phyloP scores from a whole-genome alignment of 1,140 invertebrate species.

The Drosophila nannoptera region DNA sequence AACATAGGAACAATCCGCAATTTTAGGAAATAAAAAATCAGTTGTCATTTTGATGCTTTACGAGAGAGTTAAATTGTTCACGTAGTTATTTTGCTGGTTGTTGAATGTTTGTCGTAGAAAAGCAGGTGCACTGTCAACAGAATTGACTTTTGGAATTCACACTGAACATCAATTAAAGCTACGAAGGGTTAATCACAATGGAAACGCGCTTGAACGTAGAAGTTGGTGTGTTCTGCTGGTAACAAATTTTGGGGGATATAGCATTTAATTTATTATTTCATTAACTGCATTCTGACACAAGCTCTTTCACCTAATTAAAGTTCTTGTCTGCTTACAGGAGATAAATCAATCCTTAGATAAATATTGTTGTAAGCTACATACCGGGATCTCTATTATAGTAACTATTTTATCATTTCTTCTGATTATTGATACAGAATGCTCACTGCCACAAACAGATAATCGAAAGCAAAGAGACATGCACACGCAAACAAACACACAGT shows the following conservation, averaged over 20 bases:
- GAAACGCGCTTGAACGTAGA: background rate
- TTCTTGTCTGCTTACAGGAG: background rate
- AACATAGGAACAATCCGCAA: slow-evolving; percentile 84
- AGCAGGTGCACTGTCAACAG: background rate
- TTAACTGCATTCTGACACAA: slow-evolving; percentile 17
- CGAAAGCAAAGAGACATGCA: slow-evolving; percentile 2
- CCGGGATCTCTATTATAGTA: no score
- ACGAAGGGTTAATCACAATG: slow-evolving; percentile 2
- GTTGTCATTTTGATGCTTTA: slow-evolving; percentile 64
- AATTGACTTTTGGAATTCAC: slow-evolving; percentile 8
- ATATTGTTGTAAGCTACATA: no score
- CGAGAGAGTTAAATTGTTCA: slow-evolving; percentile 2
- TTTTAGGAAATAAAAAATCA: slow-evolving; percentile 81
- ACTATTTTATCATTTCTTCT: slow-evolving; percentile 14
- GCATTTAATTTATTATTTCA: slow-evolving; percentile 28
- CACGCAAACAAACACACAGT: background rate
- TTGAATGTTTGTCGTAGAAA: background rate
- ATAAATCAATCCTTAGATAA: no score
- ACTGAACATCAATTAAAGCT: background rate
- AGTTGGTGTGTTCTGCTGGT: slow-evolving; percentile 19
- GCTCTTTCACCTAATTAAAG: background rate
- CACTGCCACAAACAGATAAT: slow-evolving; percentile 15
- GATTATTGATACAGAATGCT: slow-evolving; percentile 8
- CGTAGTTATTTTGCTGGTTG: slow-evolving; percentile 6
- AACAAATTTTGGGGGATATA: slow-evolving; percentile 25